Percentiles rank a stretch among this genome's conserved stretches.
Conservation (phyloP, 2,113 vertebrate species). For the Salminus brasiliensis region DNA sequence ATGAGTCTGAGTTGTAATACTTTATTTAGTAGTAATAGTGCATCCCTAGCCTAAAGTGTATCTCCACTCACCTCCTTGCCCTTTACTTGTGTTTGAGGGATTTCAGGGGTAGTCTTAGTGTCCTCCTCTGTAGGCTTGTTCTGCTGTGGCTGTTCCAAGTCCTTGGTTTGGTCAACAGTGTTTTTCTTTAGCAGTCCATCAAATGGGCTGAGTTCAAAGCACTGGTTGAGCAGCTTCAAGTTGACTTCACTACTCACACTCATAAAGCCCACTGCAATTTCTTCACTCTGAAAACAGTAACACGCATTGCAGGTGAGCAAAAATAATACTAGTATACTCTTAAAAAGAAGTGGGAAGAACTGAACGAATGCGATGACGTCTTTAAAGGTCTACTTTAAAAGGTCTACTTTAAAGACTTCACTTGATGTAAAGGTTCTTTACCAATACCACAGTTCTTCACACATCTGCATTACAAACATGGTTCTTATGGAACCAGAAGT, state of each 20-base stretch:
- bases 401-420: too few relatives aligned
- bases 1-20: too few relatives aligned
- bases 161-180: constrained; percentile 56
- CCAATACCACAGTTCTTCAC: too few relatives aligned
- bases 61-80: not conserved
- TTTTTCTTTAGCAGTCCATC: constrained; percentile 75
- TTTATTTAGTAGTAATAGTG: too few relatives aligned
- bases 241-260: constrained; percentile 77
- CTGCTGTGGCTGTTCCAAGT: not conserved
- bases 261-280: constrained; percentile 82
- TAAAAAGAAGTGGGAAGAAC: too few relatives aligned
- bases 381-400: too few relatives aligned
- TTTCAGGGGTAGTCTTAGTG: not conserved
- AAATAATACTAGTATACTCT: not conserved
- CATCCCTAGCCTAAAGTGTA: too few relatives aligned
- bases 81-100: not conserved
- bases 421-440: too few relatives aligned
- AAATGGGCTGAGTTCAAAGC: constrained; percentile 83
- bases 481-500: too few relatives aligned
- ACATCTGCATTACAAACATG: too few relatives aligned
- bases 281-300: constrained; percentile 73
- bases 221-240: constrained; percentile 71
- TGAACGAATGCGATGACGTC: too few relatives aligned
- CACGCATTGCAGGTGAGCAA: too few relatives aligned
- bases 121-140: not conserved